Conservation (phyloP, 1,140 invertebrate species). For the Hirudo medicinalis region DNA sequence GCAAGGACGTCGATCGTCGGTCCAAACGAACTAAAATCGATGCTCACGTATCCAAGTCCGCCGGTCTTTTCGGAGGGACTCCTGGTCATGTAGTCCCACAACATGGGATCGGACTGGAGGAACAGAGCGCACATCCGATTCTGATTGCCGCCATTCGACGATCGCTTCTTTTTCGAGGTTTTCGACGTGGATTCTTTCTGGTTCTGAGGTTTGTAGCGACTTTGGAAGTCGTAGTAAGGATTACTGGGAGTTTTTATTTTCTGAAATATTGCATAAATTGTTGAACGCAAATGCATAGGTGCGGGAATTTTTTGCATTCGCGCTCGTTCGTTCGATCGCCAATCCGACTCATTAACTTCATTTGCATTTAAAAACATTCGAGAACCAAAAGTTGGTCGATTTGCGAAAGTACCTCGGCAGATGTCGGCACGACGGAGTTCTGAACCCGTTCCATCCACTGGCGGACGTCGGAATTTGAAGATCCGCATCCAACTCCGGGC, state of each 20-base stretch:
- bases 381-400: neutral
- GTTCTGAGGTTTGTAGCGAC: neutral
- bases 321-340: too few relatives aligned
- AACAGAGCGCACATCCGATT: slow-evolving; percentile 62
- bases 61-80: neutral
- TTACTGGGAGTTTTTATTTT: neutral
- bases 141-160: neutral
- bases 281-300: too few relatives aligned
- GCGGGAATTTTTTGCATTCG: too few relatives aligned
- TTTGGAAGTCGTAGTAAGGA: neutral
- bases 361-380: neutral
- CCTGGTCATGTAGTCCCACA: slow-evolving; percentile 71
- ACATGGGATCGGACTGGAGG: slow-evolving; percentile 90
- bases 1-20: neutral
- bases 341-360: too few relatives aligned
- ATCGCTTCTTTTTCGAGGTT: neutral
- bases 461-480: slow-evolving; percentile 54
- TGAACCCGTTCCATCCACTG: slow-evolving; percentile 85
- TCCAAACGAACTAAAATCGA: neutral
- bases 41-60: slow-evolving; percentile 14
- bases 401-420: neutral
- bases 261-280: too few relatives aligned
- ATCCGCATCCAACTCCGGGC: slow-evolving; percentile 14
- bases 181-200: neutral
- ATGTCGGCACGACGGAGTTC: slow-evolving; percentile 53